A percentile compares a stretch with the other conserved stretches of the same genome.
Conservation (phyloP, 2,797 vertebrate genomes). For the Falco rusticolus region DNA sequence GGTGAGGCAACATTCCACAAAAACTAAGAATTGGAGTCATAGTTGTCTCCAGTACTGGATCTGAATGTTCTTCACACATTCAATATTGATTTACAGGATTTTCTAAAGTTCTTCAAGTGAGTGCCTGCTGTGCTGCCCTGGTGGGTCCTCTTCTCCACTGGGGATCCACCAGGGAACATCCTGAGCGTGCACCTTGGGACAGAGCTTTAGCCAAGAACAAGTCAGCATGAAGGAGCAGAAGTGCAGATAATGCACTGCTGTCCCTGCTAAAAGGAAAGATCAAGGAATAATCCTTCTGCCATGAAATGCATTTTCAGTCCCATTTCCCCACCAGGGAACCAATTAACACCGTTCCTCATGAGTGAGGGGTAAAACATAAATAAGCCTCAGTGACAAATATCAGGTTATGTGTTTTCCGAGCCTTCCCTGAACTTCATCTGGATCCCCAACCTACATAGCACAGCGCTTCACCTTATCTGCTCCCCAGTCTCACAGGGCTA, state of each 20-base stretch:
- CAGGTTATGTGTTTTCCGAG: not conserved
- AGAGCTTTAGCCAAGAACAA: not conserved
- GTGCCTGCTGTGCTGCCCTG: not conserved
- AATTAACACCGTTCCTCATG: not conserved
- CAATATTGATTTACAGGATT: not conserved
- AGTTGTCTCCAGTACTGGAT: not conserved
- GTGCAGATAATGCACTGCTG: not conserved
- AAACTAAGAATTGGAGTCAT: not conserved
- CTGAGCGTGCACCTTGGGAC: not conserved
- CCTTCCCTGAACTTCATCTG: not conserved
- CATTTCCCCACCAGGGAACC: not conserved
- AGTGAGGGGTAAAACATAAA: not conserved
- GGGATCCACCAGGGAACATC: not conserved
- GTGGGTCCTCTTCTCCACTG: too few species aligned
- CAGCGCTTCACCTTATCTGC: accelerated
- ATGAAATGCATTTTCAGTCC: not conserved
- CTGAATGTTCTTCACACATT: not conserved
- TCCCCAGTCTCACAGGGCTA: not conserved
- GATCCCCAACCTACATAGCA: not conserved
- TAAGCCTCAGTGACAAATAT: not conserved
- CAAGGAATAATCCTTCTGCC: not conserved
- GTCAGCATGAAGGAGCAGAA: not conserved
- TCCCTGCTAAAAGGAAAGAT: not conserved
- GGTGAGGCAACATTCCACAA: not conserved
- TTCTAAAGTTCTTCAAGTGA: not conserved